Evolutionary conservation across 2,113 vertebrate genomes (phyloP).

Genomic region (Peucedramus taeniatus): DNA sequence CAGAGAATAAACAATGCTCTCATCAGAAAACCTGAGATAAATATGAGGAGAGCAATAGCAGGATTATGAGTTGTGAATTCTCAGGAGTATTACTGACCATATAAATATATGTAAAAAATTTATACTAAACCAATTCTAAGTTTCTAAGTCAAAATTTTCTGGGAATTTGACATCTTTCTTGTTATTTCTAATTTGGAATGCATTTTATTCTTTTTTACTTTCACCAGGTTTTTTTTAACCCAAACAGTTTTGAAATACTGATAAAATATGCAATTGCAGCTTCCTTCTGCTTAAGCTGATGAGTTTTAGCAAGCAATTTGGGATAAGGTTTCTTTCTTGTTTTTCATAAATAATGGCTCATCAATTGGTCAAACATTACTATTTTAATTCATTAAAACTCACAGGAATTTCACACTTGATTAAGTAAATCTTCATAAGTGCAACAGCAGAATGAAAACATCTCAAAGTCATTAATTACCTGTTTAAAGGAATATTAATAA

Average conservation of each 20-base stretch:
- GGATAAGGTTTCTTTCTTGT: not conserved
- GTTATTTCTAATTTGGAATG: not conserved
- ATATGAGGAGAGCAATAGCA: not conserved
- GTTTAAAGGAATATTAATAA: not conserved
- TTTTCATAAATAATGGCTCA: not conserved
- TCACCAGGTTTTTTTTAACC: not conserved
- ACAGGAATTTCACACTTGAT: not conserved
- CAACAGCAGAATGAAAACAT: not conserved
- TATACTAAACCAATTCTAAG: not conserved
- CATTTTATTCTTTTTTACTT: not conserved
- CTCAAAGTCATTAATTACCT: not conserved
- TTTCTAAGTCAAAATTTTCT: not conserved
- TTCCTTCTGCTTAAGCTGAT: not conserved
- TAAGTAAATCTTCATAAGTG: not conserved
- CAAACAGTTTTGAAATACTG: not conserved
- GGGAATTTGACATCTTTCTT: not conserved
- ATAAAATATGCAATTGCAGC: not conserved
- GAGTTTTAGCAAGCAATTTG: not conserved
- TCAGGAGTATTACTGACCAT: not conserved
- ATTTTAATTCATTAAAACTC: not conserved
- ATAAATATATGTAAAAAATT: not conserved
- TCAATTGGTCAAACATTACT: not conserved
- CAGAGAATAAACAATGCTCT: not conserved
- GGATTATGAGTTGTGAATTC: not conserved
- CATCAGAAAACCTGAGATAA: not conserved